Evolutionary conservation across 2,797 vertebrate genomes (phyloP).

Genomic region (Myotis pilosus): DNA sequence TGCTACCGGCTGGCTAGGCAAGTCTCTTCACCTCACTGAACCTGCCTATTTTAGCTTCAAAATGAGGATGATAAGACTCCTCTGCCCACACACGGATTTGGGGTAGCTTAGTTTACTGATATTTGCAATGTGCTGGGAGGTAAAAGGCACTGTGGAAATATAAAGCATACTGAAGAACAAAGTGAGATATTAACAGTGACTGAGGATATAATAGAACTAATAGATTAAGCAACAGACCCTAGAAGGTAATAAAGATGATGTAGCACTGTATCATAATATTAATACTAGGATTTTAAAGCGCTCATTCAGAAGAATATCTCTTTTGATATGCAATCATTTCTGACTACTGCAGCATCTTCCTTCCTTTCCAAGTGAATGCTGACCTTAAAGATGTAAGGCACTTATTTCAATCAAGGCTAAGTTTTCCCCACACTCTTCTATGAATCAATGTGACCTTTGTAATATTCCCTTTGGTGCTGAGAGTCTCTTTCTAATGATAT

Average conservation of each 20-base stretch:
- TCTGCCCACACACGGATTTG: constrained; percentile 58
- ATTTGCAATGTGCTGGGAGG: constrained; percentile 52
- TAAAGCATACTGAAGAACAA: constrained; percentile 56
- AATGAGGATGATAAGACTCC: constrained; percentile 53
- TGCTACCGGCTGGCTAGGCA: background rate
- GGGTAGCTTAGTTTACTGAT: constrained; percentile 54
- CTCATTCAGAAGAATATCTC: constrained; percentile 13
- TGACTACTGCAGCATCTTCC: background rate
- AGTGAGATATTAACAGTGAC: constrained; percentile 46
- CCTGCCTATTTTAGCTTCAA: constrained; percentile 38
- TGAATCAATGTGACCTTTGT: background rate
- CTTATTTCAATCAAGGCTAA: background rate
- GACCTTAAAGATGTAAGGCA: background rate
- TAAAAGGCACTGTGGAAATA: constrained; percentile 61
- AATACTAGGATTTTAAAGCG: constrained; percentile 46
- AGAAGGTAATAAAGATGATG: constrained; percentile 1
- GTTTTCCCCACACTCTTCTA: background rate
- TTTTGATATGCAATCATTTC: constrained; percentile 37
- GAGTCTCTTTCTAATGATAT: background rate
- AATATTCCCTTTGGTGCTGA: background rate
- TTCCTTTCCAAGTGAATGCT: constrained; percentile 26
- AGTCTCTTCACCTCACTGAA: constrained; percentile 15
- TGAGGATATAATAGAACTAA: constrained; percentile 25
- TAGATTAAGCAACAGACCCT: constrained; percentile 24
- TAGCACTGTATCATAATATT: background rate